Conservation (phyloP, 2,113 vertebrate species). For the Delphinapterus leucas region DNA sequence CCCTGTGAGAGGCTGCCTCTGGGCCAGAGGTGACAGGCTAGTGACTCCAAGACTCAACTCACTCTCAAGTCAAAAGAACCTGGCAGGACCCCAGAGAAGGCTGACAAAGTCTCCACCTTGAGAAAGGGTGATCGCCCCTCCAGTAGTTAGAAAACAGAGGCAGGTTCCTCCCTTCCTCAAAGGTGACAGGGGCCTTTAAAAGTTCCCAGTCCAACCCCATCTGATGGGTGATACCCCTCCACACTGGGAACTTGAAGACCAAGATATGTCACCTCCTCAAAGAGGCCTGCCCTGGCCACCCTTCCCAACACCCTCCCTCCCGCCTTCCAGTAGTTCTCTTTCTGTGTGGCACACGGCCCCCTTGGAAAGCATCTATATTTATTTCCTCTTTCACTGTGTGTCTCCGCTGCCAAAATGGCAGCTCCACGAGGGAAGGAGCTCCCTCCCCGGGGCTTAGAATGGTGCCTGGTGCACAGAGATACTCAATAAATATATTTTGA, state of each 20-base stretch:
- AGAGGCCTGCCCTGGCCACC: not conserved
- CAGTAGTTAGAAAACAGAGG: not conserved
- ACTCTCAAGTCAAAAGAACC: not conserved
- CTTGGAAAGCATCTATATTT: not conserved
- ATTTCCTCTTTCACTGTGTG: not conserved
- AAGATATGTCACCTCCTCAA: not conserved
- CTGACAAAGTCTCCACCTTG: not conserved
- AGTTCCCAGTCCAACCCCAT: not conserved
- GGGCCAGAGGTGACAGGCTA: not conserved
- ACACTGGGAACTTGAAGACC: not conserved
- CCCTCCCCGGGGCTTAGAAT: not conserved
- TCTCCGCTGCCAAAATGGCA: not conserved
- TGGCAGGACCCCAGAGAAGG: not conserved
- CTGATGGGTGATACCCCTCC: not conserved
- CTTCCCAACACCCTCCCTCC: not conserved
- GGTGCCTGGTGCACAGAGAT: not conserved
- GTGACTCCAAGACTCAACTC: not conserved
- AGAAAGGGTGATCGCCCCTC: not conserved
- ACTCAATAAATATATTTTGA: not conserved
- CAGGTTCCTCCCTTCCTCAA: not conserved
- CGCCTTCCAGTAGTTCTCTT: not conserved
- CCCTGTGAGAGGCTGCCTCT: not conserved
- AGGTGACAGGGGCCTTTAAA: not conserved
- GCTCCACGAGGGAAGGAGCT: not conserved
- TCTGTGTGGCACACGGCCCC: not conserved